These are phyloP conservation scores for Thaumetopoea pityocampa DNA, from an alignment of 1,140 invertebrate genomes.

Conservation along the genomic window DNA sequence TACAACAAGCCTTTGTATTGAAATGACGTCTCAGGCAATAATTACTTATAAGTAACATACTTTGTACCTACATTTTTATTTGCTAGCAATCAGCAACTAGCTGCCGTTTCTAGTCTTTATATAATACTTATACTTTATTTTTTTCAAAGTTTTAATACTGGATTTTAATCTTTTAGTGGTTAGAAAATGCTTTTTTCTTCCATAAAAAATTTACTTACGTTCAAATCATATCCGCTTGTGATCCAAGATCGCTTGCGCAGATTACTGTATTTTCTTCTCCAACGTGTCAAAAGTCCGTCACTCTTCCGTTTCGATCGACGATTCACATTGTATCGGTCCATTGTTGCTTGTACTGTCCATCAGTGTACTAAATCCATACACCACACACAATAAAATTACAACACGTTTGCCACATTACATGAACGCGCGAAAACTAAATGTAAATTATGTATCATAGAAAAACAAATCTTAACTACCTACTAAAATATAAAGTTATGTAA, in stretches of 20 bases:
- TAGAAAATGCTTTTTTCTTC: no score
- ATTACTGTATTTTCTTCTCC: conserved; percentile 54
- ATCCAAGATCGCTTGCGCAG: conserved; percentile 52
- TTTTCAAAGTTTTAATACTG: no score
- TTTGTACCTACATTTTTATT: no score
- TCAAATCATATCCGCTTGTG: conserved; percentile 57
- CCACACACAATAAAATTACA: conserved; percentile 25
- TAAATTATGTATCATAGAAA: no score
- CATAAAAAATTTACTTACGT: conserved; percentile 64
- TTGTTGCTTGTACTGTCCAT: no score
- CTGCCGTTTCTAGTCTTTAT: no score
- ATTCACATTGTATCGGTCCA: conserved; percentile 60
- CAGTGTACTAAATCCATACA: conserved; percentile 24
- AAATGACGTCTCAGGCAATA: no score
- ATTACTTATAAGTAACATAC: no score
- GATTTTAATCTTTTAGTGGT: no score
- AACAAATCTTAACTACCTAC: conserved; percentile 37
- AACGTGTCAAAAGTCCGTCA: conserved; percentile 52
- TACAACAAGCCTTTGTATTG: no score
- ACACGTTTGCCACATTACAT: conserved; percentile 43
- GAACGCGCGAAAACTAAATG: conserved; percentile 57
- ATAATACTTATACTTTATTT: no score
- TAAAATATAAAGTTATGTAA: conserved; percentile 52
- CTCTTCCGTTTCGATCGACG: conserved; percentile 57
- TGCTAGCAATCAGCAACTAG: no score